Percentiles rank a stretch among this genome's conserved stretches.
Conservation (phyloP, 1,140 invertebrate genomes). For the Wasmannia auropunctata region DNA sequence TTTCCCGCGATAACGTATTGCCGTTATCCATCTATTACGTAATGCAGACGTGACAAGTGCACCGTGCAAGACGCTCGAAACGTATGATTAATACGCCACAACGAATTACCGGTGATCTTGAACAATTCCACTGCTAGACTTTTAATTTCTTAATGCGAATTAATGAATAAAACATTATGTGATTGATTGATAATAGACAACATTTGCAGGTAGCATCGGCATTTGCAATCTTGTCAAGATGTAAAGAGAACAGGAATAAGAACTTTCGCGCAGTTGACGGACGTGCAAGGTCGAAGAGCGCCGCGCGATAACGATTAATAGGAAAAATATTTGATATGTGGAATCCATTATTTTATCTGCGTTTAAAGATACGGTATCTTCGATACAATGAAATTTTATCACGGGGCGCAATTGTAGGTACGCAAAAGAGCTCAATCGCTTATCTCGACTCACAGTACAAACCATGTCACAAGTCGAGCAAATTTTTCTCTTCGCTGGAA, state of each 20-base stretch:
- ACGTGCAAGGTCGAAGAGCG: neutral
- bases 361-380: neutral
- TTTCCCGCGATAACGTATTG: neutral
- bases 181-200: neutral
- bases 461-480: neutral
- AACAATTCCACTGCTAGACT: neutral
- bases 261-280: neutral
- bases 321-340: slow-evolving; percentile 44
- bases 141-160: slow-evolving; percentile 8
- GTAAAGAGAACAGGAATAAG: neutral
- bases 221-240: neutral
- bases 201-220: neutral
- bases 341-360: slow-evolving; percentile 5
- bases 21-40: slow-evolving; percentile 33
- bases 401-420: neutral
- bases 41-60: neutral
- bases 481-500: neutral
- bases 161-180: neutral
- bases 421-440: neutral
- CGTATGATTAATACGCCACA: neutral
- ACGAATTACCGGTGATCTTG: neutral
- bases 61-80: neutral
- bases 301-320: slow-evolving; percentile 3
- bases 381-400: slow-evolving; percentile 20
- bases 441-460: neutral